Evolutionary conservation across 2,888 invertebrate genomes (phyloP).

Genomic region (Tyria jacobaeae): DNA sequence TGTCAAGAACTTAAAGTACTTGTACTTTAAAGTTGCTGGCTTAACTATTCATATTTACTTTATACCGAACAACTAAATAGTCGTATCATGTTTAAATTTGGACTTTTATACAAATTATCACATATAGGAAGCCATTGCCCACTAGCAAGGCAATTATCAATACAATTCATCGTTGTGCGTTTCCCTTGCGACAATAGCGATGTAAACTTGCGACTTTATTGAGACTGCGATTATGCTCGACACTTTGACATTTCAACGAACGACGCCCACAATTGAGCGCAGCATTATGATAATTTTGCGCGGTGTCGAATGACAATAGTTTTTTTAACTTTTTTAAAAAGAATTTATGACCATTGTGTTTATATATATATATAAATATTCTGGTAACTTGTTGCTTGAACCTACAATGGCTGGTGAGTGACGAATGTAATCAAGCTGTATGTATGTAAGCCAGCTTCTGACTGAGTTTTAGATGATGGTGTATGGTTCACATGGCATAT

Average conservation of each 20-base stretch:
- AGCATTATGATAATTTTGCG: neutral
- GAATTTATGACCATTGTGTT: neutral
- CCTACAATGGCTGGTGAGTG: neutral
- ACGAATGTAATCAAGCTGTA: neutral
- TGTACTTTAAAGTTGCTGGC: too few relatives aligned
- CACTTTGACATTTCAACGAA: neutral
- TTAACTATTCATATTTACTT: too few relatives aligned
- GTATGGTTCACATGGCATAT: too few relatives aligned
- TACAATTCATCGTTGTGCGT: conserved; percentile 48
- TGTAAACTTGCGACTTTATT: conserved; percentile 46
- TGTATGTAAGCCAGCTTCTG: too few relatives aligned
- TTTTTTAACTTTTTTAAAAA: neutral
- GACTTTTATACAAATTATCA: conserved; percentile 30
- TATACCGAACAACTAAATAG: too few relatives aligned
- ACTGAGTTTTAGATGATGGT: neutral
- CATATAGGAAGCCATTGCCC: conserved; percentile 38
- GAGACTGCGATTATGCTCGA: conserved; percentile 6
- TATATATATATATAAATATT: neutral
- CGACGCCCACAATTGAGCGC: neutral
- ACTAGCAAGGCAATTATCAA: conserved; percentile 48
- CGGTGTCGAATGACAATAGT: neutral
- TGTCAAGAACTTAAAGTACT: too few relatives aligned
- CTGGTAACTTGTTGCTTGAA: neutral
- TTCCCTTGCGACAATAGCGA: conserved; percentile 16
- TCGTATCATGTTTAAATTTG: neutral